These are phyloP conservation scores for Bruchidius siliquastri DNA, from an alignment of 2,888 invertebrate species.

Conservation along the genomic window DNA sequence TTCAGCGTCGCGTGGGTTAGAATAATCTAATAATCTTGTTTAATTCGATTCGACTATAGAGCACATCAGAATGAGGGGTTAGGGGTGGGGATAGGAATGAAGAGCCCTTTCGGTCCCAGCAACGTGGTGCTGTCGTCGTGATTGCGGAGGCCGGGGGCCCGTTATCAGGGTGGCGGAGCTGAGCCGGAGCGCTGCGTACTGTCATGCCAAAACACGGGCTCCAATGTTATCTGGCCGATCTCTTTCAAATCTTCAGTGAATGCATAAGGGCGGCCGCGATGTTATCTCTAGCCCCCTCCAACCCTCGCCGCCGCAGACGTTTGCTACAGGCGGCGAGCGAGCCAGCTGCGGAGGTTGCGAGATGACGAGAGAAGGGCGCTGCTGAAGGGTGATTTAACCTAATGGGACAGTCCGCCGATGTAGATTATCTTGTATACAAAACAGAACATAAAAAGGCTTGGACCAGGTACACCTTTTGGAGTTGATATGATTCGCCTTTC, in stretches of 20 bases:
- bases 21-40: conserved; percentile 20
- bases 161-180: conserved; percentile 38
- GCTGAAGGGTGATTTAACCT: background rate
- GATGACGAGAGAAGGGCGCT: background rate
- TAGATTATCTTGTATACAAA: background rate
- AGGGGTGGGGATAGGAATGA: conserved; percentile 27
- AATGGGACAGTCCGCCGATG: background rate
- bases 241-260: conserved; percentile 51
- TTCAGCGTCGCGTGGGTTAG: no score
- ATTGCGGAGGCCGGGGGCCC: background rate
- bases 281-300: conserved; percentile 32
- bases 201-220: conserved; percentile 51
- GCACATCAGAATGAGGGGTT: background rate
- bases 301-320: conserved; percentile 21
- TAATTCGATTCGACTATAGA: background rate
- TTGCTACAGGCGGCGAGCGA: conserved; percentile 39
- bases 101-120: conserved; percentile 28
- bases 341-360: conserved; percentile 38
- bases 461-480: background rate
- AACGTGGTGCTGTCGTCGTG: background rate
- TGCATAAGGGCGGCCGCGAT: conserved; percentile 49
- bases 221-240: conserved; percentile 50
- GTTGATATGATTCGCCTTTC: no score
- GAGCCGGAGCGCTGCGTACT: conserved; percentile 44
- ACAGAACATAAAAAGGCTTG: background rate